Conservation (phyloP, 2,797 vertebrate genomes). For the Brotula barbata region DNA sequence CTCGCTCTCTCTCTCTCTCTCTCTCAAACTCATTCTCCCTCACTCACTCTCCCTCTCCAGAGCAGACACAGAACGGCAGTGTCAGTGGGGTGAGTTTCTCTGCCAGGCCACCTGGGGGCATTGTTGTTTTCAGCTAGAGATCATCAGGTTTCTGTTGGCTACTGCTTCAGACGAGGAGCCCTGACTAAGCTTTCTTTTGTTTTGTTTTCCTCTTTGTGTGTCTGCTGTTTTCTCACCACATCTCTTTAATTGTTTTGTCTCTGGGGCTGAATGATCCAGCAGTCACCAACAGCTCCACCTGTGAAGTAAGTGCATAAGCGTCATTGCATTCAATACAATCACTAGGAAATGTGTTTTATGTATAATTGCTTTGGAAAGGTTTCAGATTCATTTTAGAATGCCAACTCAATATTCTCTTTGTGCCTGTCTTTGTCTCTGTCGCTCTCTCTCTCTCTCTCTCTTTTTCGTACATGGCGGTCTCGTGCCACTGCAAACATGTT, state of each 20-base stretch:
- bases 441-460: no score
- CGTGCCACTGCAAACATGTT: no score
- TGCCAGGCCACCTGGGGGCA: slow-evolving; percentile 65
- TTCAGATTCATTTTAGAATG: slow-evolving; percentile 10
- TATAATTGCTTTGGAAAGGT: background rate
- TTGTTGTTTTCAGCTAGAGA: slow-evolving; percentile 61
- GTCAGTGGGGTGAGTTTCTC: slow-evolving; percentile 65
- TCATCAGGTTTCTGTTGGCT: slow-evolving; percentile 5
- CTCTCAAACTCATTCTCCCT: no score
- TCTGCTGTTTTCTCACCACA: slow-evolving; percentile 30
- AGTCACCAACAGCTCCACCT: slow-evolving; percentile 55
- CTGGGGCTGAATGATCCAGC: slow-evolving; percentile 41
- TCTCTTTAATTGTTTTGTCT: slow-evolving; percentile 35
- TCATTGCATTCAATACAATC: slow-evolving; percentile 10
- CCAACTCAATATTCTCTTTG: slow-evolving; percentile 5
- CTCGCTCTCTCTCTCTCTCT: no score
- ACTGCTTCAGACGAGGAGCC: slow-evolving; percentile 30
- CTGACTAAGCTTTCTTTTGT: slow-evolving; percentile 38
- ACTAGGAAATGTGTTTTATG: background rate
- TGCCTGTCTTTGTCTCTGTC: no score
- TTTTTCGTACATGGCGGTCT: no score
- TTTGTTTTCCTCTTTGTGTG: slow-evolving; percentile 5
- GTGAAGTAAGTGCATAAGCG: slow-evolving; percentile 69
- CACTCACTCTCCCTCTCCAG: slow-evolving; percentile 46
- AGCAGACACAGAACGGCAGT: slow-evolving; percentile 36